Evolutionary conservation across 2,113 vertebrate species (phyloP).

Genomic region (Anthoscopus minutus): DNA sequence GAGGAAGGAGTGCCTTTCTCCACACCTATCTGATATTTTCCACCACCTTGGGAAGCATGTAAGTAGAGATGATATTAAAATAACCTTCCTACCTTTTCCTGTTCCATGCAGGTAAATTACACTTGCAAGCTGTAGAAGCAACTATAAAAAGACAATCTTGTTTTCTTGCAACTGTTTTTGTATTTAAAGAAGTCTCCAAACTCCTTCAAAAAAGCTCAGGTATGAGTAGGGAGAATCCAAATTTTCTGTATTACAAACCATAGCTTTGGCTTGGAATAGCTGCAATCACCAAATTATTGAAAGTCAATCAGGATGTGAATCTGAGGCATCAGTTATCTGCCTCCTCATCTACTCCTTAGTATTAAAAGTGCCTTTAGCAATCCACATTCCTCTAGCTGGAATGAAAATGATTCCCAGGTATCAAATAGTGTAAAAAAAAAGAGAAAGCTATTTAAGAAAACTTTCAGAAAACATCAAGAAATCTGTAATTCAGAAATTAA

Average conservation of each 20-base stretch:
- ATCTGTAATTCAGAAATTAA: neutral
- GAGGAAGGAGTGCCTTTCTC: neutral
- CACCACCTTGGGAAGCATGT: neutral
- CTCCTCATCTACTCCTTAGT: neutral
- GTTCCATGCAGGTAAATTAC: neutral
- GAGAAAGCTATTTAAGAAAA: neutral
- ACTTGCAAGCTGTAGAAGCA: neutral
- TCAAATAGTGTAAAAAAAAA: neutral
- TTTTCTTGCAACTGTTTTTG: neutral
- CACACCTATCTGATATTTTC: neutral
- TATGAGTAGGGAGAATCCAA: neutral
- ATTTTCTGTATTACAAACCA: neutral
- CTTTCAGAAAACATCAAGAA: neutral
- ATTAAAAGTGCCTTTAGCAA: neutral
- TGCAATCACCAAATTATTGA: neutral
- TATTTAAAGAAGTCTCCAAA: neutral
- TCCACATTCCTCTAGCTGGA: neutral
- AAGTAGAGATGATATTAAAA: neutral
- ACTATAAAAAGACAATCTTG: neutral
- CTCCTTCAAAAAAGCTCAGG: fast-evolving
- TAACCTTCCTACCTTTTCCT: neutral
- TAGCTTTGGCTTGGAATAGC: neutral
- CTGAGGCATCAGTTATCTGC: neutral
- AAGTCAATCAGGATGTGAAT: neutral
- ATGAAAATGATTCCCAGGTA: neutral